Conservation (phyloP, 2,797 vertebrate species). For the Schizopygopsis malacanthus region DNA sequence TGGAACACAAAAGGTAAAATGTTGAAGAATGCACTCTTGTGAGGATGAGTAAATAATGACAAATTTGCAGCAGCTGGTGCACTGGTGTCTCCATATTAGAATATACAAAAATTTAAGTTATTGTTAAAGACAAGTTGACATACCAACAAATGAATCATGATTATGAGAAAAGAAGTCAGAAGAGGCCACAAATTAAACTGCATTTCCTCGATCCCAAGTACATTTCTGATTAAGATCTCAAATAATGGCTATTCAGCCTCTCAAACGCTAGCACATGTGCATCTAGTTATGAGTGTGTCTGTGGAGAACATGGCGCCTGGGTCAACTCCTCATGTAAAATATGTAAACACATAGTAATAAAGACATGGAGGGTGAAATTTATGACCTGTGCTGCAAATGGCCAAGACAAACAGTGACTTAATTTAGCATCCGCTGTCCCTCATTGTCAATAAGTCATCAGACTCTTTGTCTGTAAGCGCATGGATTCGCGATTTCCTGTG, state of each 20-base stretch:
- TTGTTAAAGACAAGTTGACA: background rate
- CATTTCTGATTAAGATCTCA: conserved; percentile 32
- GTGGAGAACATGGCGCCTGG: conserved; percentile 34
- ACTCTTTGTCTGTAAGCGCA: conserved; percentile 49
- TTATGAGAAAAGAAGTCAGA: background rate
- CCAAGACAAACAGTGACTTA: conserved; percentile 54
- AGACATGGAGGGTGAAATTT: conserved; percentile 35
- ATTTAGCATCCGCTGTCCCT: conserved; percentile 58
- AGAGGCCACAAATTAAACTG: background rate
- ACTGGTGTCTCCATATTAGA: background rate
- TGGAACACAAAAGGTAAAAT: background rate
- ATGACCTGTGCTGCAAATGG: conserved; percentile 47
- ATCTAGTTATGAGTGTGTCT: conserved; percentile 34
- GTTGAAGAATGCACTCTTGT: background rate
- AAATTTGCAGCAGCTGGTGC: background rate
- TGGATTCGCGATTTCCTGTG: conserved; percentile 50
- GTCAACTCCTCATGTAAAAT: conserved; percentile 58
- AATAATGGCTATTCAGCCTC: conserved; percentile 12
- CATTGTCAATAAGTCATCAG: conserved; percentile 64
- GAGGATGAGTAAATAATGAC: background rate
- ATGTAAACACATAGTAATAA: conserved; percentile 56
- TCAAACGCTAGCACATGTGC: conserved; percentile 36
- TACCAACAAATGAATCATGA: background rate
- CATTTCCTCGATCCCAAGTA: conserved; percentile 20
- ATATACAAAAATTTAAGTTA: background rate